Evolutionary conservation across 2,113 vertebrate species (phyloP), one percentile per base, ranked within the genome.

Genomic region (Hystrix cristata): DNA sequence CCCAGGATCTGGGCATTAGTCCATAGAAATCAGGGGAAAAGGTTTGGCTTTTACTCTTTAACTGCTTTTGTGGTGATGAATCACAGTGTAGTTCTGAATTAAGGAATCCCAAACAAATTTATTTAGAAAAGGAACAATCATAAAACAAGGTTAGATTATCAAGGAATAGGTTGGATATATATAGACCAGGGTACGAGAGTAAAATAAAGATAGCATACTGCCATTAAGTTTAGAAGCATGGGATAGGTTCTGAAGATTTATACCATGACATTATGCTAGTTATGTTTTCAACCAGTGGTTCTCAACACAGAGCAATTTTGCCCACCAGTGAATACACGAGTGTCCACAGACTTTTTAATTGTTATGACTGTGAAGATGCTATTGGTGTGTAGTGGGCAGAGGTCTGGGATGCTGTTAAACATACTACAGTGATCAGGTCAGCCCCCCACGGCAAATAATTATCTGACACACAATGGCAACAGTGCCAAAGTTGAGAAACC

Each of bases 1-100:
- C 48, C 65, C 85, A 82, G 87, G 76, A 71, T 95, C 25, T 92
- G 43, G 95, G 85, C n/a, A 78, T 92, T 84, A 90, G 71, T 90
- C 38, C 81, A 96, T 29, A 85, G n/a, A 92, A 85, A 55, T 94
- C 80, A 97, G 46, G 31, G 23, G 60, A 94, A 96, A 51, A 81
- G 11, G 0, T 48, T 97, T 96, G 88, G 53, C 48, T 95, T 67
- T 97, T 91, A 95, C 29, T 91, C 23, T 87, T 72, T 90, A 95
- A 85, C 92, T 95, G 48, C 19, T 78, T 94, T 94, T 90, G 79
- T 78, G 29, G 46, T 87, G 57, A 84, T 92, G 88, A 96, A 25
- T 95, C 89, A 96, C 72, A 94, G 4, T 90, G 69, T 14, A 95
- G 55, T 76, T 90, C 57, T 85, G 71, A 29, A 48, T 71, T 87